Evolutionary conservation across 2,888 invertebrate species (phyloP).

Genomic region (Gisinianus flammeolus): DNA sequence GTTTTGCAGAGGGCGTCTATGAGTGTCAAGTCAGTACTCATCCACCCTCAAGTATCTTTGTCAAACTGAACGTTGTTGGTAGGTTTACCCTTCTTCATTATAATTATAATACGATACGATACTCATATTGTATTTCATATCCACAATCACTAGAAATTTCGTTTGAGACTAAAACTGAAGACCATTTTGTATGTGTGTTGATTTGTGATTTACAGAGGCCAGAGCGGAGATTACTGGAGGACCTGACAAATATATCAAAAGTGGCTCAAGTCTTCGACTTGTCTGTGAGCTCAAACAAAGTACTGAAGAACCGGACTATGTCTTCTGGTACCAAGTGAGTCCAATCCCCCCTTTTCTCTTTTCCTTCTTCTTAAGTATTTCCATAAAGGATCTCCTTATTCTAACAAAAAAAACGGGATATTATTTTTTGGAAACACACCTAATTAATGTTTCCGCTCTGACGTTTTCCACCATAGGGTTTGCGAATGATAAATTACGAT

Average conservation of each 20-base stretch:
- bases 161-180: background rate
- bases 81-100: conserved; percentile 57
- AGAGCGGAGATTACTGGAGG: conserved; percentile 62
- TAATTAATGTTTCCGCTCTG: too few species aligned
- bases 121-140: background rate
- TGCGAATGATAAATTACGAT: conserved; percentile 91
- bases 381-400: background rate
- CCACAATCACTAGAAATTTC: background rate
- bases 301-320: conserved; percentile 61
- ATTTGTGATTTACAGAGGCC: conserved; percentile 58
- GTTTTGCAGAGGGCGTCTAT: conserved; percentile 63
- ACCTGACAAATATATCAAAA: conserved; percentile 62
- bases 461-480: conserved; percentile 55
- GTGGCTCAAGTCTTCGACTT: conserved; percentile 62
- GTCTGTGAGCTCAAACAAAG: conserved; percentile 61
- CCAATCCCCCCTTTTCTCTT: background rate
- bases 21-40: conserved; percentile 64
- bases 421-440: background rate
- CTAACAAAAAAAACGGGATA: background rate
- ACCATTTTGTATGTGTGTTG: background rate
- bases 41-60: conserved; percentile 63
- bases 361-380: background rate
- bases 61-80: conserved; percentile 63
- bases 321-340: conserved; percentile 64
- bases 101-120: too few species aligned